Conservation (phyloP, 1,140 invertebrate species). For the honey bee (Apis mellifera) region DNA sequence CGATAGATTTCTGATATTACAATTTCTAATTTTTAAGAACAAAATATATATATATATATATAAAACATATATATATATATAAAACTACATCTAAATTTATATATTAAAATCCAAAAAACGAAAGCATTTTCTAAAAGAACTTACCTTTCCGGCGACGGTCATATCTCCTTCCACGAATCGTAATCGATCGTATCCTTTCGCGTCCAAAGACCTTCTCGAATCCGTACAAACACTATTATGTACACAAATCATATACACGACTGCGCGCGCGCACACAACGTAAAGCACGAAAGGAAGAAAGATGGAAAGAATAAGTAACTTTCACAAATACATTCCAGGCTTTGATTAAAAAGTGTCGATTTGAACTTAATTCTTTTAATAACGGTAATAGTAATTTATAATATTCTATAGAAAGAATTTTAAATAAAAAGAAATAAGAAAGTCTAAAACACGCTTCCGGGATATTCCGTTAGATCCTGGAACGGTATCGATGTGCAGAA, state of each 20-base stretch:
- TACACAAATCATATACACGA: conserved; percentile 41
- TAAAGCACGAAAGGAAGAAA: conserved; percentile 31
- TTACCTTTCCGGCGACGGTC: conserved; percentile 65
- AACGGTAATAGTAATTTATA: neutral
- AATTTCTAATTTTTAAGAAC: neutral
- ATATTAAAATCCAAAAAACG: neutral
- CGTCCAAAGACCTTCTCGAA: conserved; percentile 48
- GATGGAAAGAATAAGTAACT: conserved; percentile 31
- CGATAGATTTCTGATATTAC: neutral
- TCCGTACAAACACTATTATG: conserved; percentile 44
- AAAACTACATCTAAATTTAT: neutral
- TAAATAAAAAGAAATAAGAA: neutral
- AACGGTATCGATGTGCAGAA: conserved; percentile 44
- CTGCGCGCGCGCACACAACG: conserved; percentile 9
- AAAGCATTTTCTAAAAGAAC: conserved; percentile 27
- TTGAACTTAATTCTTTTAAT: neutral
- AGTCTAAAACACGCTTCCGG: conserved; percentile 48
- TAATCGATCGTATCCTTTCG: conserved; percentile 56
- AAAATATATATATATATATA: neutral
- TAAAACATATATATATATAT: neutral
- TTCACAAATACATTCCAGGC: conserved; percentile 45
- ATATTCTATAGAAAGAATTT: neutral
- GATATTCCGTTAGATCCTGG: conserved; percentile 51
- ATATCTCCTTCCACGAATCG: conserved; percentile 56
- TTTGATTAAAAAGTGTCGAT: conserved; percentile 13